Evolutionary conservation across 2,888 invertebrate genomes (phyloP), one percentile per base, ranked within the genome.

Genomic region (Plusia festucae): DNA sequence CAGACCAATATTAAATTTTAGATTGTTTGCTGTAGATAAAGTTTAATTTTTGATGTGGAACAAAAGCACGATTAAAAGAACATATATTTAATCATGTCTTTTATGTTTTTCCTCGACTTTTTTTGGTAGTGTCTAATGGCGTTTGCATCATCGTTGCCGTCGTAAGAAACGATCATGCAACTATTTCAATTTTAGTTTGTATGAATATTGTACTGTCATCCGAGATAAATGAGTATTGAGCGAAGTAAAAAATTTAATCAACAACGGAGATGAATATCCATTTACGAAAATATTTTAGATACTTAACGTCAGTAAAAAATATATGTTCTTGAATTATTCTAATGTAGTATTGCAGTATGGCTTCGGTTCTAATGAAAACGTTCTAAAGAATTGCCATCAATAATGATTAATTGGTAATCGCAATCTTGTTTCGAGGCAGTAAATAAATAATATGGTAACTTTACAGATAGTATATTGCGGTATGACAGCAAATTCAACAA

Each of bases 161-260:
- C 53, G 65, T 51, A 59, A 64, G 61, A 72, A 67, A 18, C 55
- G 22, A 40, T 13, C 46, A 51, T 46, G 44, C 46, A 46, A 58
- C 46, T 57, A 60, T 24, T 55, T 60, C 32, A 51, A 8, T 30
- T 34, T 58, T 53, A 67, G 61, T 61, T 58, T 24, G 30, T 2
- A 64, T 40, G 8, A 64, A 61, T 61, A 64, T n/a, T 74, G 60
- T 74, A 32, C 56, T 53, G 64, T 74, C 74, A 74, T 74, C 46
- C 44, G 55, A 73, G 16, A 57, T 73, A 72, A 73, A 66, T 76
- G 60, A 20, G 32, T 65, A 65, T 46, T 34, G 16, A 57, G 46
- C 30, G 49, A 24, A 30, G 65, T 54, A 70, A 72, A 72, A 75
- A 76, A 57, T 16, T 1, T 40, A 51, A 74, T 16, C 22, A 53